Base-by-base conservation (phyloP, 2,888 invertebrate species). In the Eudemis profundana region DNA sequence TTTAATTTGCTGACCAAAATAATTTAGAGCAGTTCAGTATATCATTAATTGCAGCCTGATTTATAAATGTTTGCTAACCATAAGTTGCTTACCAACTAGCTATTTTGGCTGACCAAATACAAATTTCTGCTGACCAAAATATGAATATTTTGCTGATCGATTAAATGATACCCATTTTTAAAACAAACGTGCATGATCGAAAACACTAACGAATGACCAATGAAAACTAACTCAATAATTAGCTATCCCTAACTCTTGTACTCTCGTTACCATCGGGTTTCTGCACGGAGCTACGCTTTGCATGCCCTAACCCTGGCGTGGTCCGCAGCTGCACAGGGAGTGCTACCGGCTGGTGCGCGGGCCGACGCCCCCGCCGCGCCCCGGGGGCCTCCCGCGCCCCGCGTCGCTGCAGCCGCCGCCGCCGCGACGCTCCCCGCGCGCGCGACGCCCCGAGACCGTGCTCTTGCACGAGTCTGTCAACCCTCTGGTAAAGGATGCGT, bases 291-390 rank as follows among this genome's bases (percentile, higher is more conserved):
- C 60, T 27, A n/a, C 23, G 60, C 60, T 21, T 49, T 29, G 61
- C 61, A 46, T 44, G 61, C 53, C 49, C 47, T 61, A 56, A 57
- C 49, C 42, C 40, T 46, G 47, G 56, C 17, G 40, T 51, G 29
- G 29, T 56, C 74, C 80, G 59, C 86, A 91, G 90, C 77, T 90
- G 69, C 89, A 91, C 86, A 84, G 81, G 73, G 89, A 90, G 78
- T 72, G 90, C 68, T 84, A 88, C 83, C 79, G 76, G 57, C 82
- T 82, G 71, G 83, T 79, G 54, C 79, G 79, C 44, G 64, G 69
- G 50, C 44, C 4, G 69, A 69, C 36, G 72, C 70, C 14, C 69
- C 27, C 53, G 27, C 51, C 63, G 10, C 54, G 68, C 69, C 8
- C n/a, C n/a, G n/a, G n/a, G n/a, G n/a, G 72, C 38, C 70, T 73